phyloP scores from a whole-genome alignment of 2,797 vertebrate species.

The Lithobates pipiens region DNA sequence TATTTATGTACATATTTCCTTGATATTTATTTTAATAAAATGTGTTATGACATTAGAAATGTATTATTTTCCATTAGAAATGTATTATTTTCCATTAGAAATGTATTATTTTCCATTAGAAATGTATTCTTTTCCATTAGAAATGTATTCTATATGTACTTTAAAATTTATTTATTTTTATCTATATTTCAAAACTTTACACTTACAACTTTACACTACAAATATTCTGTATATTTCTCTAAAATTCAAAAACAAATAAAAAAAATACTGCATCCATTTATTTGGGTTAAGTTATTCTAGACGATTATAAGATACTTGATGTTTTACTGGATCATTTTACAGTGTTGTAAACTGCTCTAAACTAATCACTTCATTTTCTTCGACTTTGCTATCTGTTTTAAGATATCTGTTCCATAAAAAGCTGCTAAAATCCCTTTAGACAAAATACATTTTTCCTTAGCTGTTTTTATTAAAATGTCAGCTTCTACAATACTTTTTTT shows the following conservation, averaged over 20 bases:
- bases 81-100: too few species aligned
- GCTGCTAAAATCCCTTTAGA: slow-evolving; percentile 68
- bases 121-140: too few species aligned
- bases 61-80: too few species aligned
- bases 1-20: too few species aligned
- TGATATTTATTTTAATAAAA: too few species aligned
- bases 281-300: slow-evolving; percentile 2
- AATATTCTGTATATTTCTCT: not conserved
- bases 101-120: too few species aligned
- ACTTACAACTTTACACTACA: too few species aligned
- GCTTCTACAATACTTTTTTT: slow-evolving; percentile 68
- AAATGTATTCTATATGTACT: too few species aligned
- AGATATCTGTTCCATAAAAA: slow-evolving; percentile 67
- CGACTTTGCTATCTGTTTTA: slow-evolving; percentile 59
- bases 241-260: not conserved
- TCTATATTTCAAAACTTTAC: too few species aligned
- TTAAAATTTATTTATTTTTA: too few species aligned
- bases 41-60: too few species aligned
- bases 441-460: slow-evolving; percentile 72
- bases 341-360: slow-evolving; percentile 46
- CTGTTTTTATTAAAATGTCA: slow-evolving; percentile 76
- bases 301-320: slow-evolving; percentile 10
- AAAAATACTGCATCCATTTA: too few species aligned
- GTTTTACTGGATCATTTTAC: slow-evolving; percentile 39
- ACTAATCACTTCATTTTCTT: slow-evolving; percentile 51